Percentiles rank a stretch among this genome's conserved stretches.
Conservation (phyloP, 2,888 invertebrate genomes). For the Noctua fimbriata region DNA sequence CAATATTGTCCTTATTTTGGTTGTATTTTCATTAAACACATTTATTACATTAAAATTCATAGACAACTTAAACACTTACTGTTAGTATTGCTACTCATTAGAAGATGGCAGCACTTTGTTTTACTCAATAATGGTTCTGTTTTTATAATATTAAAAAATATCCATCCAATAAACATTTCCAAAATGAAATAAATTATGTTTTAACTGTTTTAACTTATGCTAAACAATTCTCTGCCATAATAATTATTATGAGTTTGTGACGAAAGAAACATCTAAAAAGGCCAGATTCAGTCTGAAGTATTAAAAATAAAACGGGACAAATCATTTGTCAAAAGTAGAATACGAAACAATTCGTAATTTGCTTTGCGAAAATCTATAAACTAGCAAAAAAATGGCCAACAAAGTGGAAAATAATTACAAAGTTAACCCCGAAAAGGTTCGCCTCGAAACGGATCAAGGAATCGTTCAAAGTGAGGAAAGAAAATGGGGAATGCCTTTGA, state of each 20-base stretch:
- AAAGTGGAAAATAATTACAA: conserved; percentile 78
- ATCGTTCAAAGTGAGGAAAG: conserved; percentile 87
- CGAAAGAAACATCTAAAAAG: conserved; percentile 37
- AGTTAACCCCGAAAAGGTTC: conserved; percentile 84
- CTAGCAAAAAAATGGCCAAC: conserved; percentile 75
- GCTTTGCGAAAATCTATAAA: conserved; percentile 52
- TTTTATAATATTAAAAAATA: not conserved
- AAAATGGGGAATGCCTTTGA: conserved; percentile 93
- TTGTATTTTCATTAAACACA: not conserved
- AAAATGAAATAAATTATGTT: not conserved
- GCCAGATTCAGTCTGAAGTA: not conserved
- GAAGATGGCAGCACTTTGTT: conserved; percentile 27
- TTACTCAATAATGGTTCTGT: too few relatives aligned
- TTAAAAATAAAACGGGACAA: conserved; percentile 41
- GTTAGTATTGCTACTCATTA: conserved; percentile 32
- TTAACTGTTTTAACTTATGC: not conserved
- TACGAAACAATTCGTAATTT: conserved; percentile 57
- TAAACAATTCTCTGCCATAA: not conserved
- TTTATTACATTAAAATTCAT: not conserved
- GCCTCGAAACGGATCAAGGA: conserved; percentile 87
- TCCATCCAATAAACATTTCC: not conserved
- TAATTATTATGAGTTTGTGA: not conserved
- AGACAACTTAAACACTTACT: not conserved
- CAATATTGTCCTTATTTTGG: too few relatives aligned
- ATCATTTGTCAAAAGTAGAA: conserved; percentile 54